Evolutionary conservation across 2,888 invertebrate genomes (phyloP).

Genomic region (Stegophylla sp.): DNA sequence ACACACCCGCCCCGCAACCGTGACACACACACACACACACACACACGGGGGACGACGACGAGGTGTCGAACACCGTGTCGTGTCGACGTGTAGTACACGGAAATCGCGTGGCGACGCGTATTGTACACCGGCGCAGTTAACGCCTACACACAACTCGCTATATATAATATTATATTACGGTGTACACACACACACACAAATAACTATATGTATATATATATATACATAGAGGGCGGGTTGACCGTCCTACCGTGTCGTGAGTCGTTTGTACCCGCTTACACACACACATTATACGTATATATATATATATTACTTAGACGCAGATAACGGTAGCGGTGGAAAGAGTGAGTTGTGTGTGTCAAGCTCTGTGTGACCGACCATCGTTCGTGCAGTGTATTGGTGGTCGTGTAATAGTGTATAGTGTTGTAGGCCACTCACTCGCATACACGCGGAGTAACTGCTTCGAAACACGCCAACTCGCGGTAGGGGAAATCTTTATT

Average conservation of each 20-base stretch:
- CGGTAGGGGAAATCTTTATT: constrained; percentile 38
- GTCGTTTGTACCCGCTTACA: constrained; percentile 33
- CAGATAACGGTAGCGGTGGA: constrained; percentile 21
- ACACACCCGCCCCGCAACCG: not conserved
- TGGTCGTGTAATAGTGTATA: not conserved
- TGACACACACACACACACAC: too few species aligned
- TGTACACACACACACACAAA: not conserved
- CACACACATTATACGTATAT: not conserved
- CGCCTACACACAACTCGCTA: constrained; percentile 37
- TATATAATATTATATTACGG: not conserved
- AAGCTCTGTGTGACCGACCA: constrained; percentile 36
- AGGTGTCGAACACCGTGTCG: constrained; percentile 48
- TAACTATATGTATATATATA: too few species aligned
- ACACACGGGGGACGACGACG: not conserved
- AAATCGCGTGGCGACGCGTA: constrained; percentile 55
- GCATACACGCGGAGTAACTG: constrained; percentile 21
- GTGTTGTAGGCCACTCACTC: not conserved
- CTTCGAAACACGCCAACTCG: constrained; percentile 43
- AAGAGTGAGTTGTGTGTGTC: constrained; percentile 46
- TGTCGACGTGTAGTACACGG: constrained; percentile 56
- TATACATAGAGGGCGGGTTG: constrained; percentile 4
- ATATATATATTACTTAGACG: not conserved
- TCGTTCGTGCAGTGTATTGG: not conserved
- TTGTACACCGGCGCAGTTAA: constrained; percentile 46
- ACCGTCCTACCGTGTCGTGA: constrained; percentile 47